phyloP scores from a whole-genome alignment of 2,888 invertebrate species.

The Scaptomyza tumidula region DNA sequence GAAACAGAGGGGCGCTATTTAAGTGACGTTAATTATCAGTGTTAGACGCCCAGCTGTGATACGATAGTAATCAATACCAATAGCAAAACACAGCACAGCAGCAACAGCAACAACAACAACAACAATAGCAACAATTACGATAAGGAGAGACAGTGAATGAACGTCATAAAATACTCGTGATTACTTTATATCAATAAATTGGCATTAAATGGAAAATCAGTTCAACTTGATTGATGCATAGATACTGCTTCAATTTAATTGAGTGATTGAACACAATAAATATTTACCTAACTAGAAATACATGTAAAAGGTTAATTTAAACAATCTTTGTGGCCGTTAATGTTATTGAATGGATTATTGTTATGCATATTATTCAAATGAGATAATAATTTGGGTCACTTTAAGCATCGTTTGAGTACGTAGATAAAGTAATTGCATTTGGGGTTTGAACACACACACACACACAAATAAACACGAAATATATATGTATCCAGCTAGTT shows the following conservation, averaged over 20 bases:
- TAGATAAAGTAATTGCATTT: neutral
- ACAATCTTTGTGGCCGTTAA: no score
- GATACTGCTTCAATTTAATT: slow-evolving; percentile 33
- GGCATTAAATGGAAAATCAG: slow-evolving; percentile 52
- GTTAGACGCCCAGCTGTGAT: slow-evolving; percentile 44
- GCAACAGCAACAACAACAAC: slow-evolving; percentile 7
- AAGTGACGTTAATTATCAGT: slow-evolving; percentile 52
- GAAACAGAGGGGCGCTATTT: neutral
- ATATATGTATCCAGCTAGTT: neutral
- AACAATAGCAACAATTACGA: slow-evolving; percentile 27
- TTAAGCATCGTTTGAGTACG: neutral
- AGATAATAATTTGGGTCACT: no score
- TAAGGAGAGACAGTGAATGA: slow-evolving; percentile 38
- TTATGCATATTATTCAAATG: no score
- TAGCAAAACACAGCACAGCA: slow-evolving; percentile 27
- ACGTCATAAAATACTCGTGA: slow-evolving; percentile 58
- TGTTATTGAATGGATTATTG: no score
- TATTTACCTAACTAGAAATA: neutral
- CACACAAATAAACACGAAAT: neutral
- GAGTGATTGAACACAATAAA: slow-evolving; percentile 45
- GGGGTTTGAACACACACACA: neutral
- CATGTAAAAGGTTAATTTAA: no score
- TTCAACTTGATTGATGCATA: slow-evolving; percentile 69
- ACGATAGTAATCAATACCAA: slow-evolving; percentile 35
- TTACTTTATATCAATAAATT: slow-evolving; percentile 39